A percentile compares a stretch with the other conserved stretches of the same genome.
Evolutionary conservation across 2,797 vertebrate genomes (phyloP).

Genomic region (Coracias cyanogaster): DNA sequence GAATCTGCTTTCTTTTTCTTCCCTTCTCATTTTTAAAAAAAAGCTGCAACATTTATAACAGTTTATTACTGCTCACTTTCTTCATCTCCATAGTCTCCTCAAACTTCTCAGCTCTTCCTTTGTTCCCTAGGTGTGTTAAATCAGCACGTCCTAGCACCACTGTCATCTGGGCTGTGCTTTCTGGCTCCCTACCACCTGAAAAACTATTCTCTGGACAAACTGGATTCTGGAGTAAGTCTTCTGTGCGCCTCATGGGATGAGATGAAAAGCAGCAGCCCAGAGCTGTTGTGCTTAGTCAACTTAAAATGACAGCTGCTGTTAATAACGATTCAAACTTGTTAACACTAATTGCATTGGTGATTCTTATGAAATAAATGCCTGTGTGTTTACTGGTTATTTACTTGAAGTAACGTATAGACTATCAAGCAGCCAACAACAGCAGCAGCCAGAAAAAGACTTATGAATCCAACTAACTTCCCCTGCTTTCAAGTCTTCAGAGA

Average conservation of each 20-base stretch:
- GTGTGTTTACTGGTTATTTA: background rate
- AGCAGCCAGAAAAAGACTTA: background rate
- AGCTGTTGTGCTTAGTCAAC: background rate
- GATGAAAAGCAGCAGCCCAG: background rate
- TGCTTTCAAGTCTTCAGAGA: background rate
- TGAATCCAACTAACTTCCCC: background rate
- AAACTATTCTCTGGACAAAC: background rate
- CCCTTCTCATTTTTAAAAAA: background rate
- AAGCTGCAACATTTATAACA: background rate
- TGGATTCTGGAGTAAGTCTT: background rate
- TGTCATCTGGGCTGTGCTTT: background rate
- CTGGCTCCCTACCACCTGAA: background rate
- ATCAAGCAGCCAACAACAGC: background rate
- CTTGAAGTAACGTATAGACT: background rate
- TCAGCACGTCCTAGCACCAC: background rate
- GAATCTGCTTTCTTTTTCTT: background rate
- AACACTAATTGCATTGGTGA: background rate
- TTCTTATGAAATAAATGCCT: background rate
- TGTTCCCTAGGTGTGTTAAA: background rate
- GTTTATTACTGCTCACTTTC: background rate
- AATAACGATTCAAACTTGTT: slow-evolving; percentile 9
- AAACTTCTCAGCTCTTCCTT: background rate
- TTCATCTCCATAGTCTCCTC: background rate
- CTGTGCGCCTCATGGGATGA: background rate
- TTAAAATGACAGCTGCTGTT: slow-evolving; percentile 16